Evolutionary conservation across 2,888 invertebrate genomes (phyloP), one percentile per base, ranked within the genome.

Genomic region (Erpobdella octoculata): DNA sequence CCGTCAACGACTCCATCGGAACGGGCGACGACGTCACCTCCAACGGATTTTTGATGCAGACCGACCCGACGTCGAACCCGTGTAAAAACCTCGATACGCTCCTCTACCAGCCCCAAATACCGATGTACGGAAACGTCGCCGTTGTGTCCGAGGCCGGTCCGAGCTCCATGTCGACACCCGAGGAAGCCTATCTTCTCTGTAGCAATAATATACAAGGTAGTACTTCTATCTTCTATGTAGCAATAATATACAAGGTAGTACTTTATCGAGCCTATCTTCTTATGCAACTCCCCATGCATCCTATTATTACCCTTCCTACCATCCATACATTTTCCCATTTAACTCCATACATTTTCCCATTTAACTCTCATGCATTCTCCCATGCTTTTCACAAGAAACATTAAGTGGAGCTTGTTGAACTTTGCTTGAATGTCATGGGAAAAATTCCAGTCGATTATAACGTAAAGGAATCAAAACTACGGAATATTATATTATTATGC

Each of bases 21-120:
- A 67, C 25, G 41, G 37, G 12, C 66, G 37, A 37, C 66, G 41
- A 41, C 67, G 41, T 15, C 67, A 67, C 41, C 67, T 41, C 25
- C 67, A 37, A 15, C 67, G 28, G 12, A 28, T 36, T 15, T 25
- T 25, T 31, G n/a, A 67, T 31, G 41, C 33, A 36, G 18, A 21
- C 25, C 33, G 31, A 46, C 0, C 33, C 25, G 5, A 25, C 33
- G 28, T n/a, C 46, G 15, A 28, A 2, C 67, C 3, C n/a, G 62
- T 62, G 21, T 31, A 33, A 31, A 6, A 53, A 53, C 8, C 21
- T 21, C 8, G 21, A 53, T 3, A 53, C 53, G 1, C 9, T n/a
- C 6, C 28, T 28, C 53, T 53, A 25, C 15, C 53, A 48, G 12
- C 48, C 21, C 8, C 53, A 53, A n/a, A 21, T 25, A 53, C 53